Percentiles rank a stretch among this genome's conserved stretches.
Conservation (phyloP, 2,888 invertebrate genomes). For the Ypsolopha sequella region DNA sequence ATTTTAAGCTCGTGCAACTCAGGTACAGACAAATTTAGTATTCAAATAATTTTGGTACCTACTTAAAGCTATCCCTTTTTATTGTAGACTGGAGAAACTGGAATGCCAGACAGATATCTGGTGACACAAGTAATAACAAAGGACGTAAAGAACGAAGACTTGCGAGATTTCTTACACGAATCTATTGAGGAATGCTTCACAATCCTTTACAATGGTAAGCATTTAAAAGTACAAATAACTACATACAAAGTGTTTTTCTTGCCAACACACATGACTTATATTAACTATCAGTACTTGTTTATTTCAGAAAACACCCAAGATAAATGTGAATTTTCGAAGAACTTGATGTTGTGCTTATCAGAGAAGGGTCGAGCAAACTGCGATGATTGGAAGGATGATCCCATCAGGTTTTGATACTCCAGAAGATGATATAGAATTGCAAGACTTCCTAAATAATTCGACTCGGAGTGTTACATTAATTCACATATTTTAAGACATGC, state of each 20-base stretch:
- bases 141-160: slow-evolving; percentile 72
- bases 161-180: slow-evolving; percentile 78
- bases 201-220: slow-evolving; percentile 61
- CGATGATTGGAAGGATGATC: slow-evolving; percentile 77
- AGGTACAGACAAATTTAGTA: too few species aligned
- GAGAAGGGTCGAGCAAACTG: slow-evolving; percentile 81
- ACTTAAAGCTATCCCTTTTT: not conserved
- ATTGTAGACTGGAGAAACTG: slow-evolving; percentile 68
- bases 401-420: slow-evolving; percentile 14
- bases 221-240: not conserved
- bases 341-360: slow-evolving; percentile 75
- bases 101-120: slow-evolving; percentile 75
- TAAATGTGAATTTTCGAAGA: slow-evolving; percentile 76
- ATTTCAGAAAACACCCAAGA: slow-evolving; percentile 66
- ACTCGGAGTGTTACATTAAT: too few species aligned
- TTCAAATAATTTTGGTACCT: not conserved
- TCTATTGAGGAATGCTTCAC: slow-evolving; percentile 80
- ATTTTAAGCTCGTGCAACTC: too few species aligned
- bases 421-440: too few species aligned
- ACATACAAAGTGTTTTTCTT: not conserved
- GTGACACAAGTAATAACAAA: slow-evolving; percentile 73
- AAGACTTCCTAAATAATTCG: too few species aligned
- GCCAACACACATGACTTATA: not conserved
- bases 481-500: too few species aligned
- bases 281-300: slow-evolving; percentile 1